These are phyloP conservation scores for Nasonia oneida DNA, from an alignment of 2,888 invertebrate genomes.

Conservation along the genomic window DNA sequence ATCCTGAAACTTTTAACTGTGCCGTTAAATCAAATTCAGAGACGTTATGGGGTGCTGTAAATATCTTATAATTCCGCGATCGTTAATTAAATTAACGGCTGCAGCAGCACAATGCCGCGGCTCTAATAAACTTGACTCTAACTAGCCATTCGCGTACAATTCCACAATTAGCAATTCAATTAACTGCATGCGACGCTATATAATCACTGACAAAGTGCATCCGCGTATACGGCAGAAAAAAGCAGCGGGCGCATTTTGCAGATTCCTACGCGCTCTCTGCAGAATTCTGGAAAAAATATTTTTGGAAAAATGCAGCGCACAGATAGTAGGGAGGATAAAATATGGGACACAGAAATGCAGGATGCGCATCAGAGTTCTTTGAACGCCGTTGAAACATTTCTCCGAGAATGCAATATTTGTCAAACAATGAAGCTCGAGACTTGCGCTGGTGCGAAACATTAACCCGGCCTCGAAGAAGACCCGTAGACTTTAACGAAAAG, in stretches of 20 bases:
- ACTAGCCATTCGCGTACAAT: neutral
- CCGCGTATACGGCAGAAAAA: neutral
- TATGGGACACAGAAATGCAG: neutral
- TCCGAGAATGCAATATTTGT: neutral
- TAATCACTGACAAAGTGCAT: neutral
- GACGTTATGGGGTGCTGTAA: neutral
- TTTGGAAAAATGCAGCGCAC: constrained; percentile 6
- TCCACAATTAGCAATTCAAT: neutral
- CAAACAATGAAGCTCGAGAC: neutral
- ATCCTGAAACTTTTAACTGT: no score
- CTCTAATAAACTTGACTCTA: neutral
- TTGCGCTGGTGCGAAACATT: neutral
- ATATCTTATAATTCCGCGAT: neutral
- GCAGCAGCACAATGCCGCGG: neutral
- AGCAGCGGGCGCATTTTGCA: neutral
- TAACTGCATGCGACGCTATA: neutral
- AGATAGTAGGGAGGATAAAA: neutral
- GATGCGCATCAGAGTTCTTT: neutral
- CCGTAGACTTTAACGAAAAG: neutral
- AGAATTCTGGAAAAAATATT: neutral
- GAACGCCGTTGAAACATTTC: neutral
- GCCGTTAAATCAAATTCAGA: neutral
- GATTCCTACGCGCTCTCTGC: neutral
- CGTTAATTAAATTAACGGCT: constrained; percentile 9
- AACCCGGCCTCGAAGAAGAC: neutral